Percentiles rank a stretch among this genome's conserved stretches.
Conservation (phyloP, 2,888 invertebrate species). For the Rambutsinella grinnellia region DNA sequence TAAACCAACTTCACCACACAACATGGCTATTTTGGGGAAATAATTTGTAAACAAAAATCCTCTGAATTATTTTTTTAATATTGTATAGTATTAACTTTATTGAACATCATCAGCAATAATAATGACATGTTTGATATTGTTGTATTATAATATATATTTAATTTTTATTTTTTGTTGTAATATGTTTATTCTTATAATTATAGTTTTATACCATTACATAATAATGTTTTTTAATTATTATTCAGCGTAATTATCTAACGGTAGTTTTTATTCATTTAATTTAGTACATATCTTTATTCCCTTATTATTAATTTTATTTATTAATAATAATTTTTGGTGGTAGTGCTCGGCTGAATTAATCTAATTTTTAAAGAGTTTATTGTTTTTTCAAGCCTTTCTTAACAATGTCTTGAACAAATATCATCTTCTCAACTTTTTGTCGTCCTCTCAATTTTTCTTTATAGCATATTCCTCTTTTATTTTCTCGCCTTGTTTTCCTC, state of each 20-base stretch:
- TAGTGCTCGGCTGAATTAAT: slow-evolving; percentile 58
- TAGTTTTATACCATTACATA: not conserved
- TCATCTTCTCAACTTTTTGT: slow-evolving; percentile 13
- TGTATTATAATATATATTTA: slow-evolving; percentile 29
- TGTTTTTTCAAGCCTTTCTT: slow-evolving; percentile 59
- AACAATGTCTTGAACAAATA: slow-evolving; percentile 53
- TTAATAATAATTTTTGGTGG: slow-evolving; percentile 36
- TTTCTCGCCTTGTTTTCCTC: not conserved
- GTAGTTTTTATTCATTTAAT: slow-evolving; percentile 26
- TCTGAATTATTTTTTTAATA: slow-evolving; percentile 6
- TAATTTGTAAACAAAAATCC: slow-evolving; percentile 12
- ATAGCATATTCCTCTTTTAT: not conserved
- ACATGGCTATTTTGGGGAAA: no score
- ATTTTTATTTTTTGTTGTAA: slow-evolving; percentile 32
- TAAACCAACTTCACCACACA: no score
- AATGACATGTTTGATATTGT: slow-evolving; percentile 38
- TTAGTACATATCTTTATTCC: no score
- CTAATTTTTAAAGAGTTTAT: slow-evolving; percentile 45
- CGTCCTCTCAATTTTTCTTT: slow-evolving; percentile 13
- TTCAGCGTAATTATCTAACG: slow-evolving; percentile 58
- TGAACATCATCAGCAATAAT: slow-evolving; percentile 60
- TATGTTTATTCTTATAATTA: slow-evolving; percentile 26
- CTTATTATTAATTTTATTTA: no score
- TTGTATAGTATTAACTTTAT: slow-evolving; percentile 52
- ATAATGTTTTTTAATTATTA: slow-evolving; percentile 14